Evolutionary conservation across 2,888 invertebrate genomes (phyloP).

Genomic region (Epistrophe eligans): DNA sequence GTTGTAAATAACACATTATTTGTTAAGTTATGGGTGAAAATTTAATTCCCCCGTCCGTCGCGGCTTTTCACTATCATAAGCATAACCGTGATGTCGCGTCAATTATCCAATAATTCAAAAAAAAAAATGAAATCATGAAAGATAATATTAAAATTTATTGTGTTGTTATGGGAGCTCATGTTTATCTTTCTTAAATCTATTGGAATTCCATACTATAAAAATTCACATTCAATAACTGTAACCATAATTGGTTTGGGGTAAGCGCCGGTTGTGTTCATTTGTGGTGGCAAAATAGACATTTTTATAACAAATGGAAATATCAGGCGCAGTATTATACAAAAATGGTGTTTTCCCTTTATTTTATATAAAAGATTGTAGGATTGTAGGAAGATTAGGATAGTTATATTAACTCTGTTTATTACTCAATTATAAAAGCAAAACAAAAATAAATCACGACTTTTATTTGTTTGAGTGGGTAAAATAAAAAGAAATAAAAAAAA

Average conservation of each 20-base stretch:
- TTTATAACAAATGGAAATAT: not conserved
- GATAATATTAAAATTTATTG: slow-evolving; percentile 2
- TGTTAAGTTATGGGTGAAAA: too few species aligned
- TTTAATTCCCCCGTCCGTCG: not conserved
- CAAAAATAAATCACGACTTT: too few species aligned
- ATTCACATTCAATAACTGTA: not conserved
- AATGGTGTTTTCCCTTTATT: not conserved
- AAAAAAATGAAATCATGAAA: not conserved
- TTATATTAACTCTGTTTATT: not conserved
- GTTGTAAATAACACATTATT: too few species aligned
- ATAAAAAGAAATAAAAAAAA: too few species aligned
- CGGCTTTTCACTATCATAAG: not conserved
- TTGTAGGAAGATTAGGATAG: not conserved
- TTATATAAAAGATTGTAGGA: too few species aligned
- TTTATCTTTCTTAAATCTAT: slow-evolving; percentile 2
- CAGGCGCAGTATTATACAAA: not conserved
- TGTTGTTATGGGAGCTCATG: not conserved
- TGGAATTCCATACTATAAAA: not conserved
- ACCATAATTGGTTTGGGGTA: not conserved
- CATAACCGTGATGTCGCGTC: not conserved
- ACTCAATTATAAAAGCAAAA: too few species aligned
- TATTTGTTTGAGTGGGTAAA: too few species aligned
- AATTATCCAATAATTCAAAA: not conserved
- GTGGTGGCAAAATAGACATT: not conserved
- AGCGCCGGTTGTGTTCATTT: not conserved